A percentile compares a stretch with the other conserved stretches of the same genome.
These are phyloP conservation scores for Rhopalosiphum padi DNA, from an alignment of 1,140 invertebrate genomes.

Conservation along the genomic window DNA sequence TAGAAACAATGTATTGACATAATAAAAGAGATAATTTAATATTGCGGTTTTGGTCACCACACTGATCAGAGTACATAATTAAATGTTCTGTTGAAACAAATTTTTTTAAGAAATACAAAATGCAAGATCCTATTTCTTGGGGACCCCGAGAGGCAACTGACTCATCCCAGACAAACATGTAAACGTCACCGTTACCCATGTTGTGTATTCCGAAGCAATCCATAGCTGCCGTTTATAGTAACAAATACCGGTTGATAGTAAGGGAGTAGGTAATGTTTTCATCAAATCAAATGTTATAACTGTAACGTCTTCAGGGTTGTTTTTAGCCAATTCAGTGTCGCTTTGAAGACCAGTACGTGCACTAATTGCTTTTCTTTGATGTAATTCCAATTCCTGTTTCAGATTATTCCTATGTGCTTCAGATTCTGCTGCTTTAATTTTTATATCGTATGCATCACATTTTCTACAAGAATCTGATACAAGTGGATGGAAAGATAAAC, in stretches of 20 bases:
- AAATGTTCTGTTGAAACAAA: constrained; percentile 5
- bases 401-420: not conserved
- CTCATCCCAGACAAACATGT: constrained; percentile 8
- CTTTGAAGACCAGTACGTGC: not conserved
- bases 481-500: too few species aligned
- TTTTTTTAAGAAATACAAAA: constrained; percentile 7
- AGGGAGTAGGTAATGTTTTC: constrained; percentile 17
- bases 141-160: constrained; percentile 13
- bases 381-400: not conserved
- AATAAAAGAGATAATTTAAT: not conserved
- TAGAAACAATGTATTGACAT: constrained; percentile 25
- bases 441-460: too few species aligned
- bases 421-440: too few species aligned
- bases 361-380: not conserved
- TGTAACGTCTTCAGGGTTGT: not conserved
- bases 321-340: not conserved
- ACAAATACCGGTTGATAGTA: constrained; percentile 8
- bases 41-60: constrained; percentile 22
- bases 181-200: not conserved
- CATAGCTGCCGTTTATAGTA: not conserved
- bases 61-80: constrained; percentile 27
- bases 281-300: not conserved
- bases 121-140: not conserved
- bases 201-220: not conserved
- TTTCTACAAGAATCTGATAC: too few species aligned